Conservation (phyloP, 1,140 invertebrate genomes). For the Cecropterus lyciades region DNA sequence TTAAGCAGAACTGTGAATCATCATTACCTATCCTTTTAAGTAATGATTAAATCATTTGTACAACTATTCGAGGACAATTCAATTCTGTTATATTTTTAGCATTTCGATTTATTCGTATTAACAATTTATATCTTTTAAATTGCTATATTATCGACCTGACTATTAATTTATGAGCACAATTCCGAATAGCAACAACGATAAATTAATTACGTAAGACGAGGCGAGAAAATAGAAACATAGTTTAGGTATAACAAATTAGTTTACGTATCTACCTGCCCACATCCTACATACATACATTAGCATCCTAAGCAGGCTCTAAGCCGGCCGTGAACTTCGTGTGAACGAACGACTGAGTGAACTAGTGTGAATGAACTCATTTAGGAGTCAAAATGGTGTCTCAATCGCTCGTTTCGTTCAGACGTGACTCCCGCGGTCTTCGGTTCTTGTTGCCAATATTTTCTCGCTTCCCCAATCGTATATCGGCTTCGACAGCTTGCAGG, state of each 20-base stretch:
- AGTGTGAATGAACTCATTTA: constrained; percentile 79
- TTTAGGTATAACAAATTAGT: constrained; percentile 46
- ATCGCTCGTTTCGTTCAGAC: constrained; percentile 58
- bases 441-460: constrained; percentile 62
- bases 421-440: constrained; percentile 60
- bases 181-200: constrained; percentile 2
- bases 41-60: not conserved
- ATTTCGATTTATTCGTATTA: too few relatives aligned
- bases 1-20: not conserved
- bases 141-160: not conserved
- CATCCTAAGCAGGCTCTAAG: constrained; percentile 53
- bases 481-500: constrained; percentile 38
- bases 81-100: too few relatives aligned
- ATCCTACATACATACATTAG: constrained; percentile 69
- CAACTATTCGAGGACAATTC: too few relatives aligned
- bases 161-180: not conserved
- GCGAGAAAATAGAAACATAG: not conserved
- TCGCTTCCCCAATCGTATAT: constrained; percentile 61
- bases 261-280: constrained; percentile 51
- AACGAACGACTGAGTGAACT: constrained; percentile 29
- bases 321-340: constrained; percentile 65
- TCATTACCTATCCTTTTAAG: not conserved
- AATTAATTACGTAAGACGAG: constrained; percentile 8
- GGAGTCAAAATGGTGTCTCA: constrained; percentile 67
- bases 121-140: too few relatives aligned